Percentiles rank a stretch among this genome's conserved stretches.
Conservation (phyloP, 2,113 vertebrate species). For the Oostethus manadensis region DNA sequence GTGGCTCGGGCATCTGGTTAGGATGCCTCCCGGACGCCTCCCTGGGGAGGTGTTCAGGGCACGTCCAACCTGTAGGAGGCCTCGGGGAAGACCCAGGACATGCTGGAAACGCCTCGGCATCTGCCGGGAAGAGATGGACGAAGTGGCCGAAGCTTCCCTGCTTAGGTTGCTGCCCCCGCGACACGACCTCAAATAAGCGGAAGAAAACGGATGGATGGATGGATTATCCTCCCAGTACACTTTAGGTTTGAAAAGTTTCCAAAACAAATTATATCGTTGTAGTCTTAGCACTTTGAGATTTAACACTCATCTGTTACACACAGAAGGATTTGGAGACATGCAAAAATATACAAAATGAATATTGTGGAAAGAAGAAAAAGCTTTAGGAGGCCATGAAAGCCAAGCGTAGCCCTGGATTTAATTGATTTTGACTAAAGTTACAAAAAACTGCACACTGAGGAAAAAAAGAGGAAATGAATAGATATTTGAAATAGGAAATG, state of each 20-base stretch:
- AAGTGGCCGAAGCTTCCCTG: too few species aligned
- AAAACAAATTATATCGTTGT: slow-evolving; percentile 36
- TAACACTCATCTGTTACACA: slow-evolving; percentile 49
- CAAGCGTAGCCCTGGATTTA: slow-evolving; percentile 51
- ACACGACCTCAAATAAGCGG: too few species aligned
- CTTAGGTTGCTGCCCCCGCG: too few species aligned
- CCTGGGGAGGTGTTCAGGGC: too few species aligned
- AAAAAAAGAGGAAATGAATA: slow-evolving; percentile 25
- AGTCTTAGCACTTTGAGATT: slow-evolving; percentile 55
- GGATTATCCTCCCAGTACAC: slow-evolving; percentile 25
- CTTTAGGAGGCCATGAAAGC: slow-evolving; percentile 59
- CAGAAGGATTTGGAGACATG: slow-evolving; percentile 55
- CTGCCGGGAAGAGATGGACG: too few species aligned
- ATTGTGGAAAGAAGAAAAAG: slow-evolving; percentile 44
- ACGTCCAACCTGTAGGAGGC: too few species aligned
- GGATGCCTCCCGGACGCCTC: too few species aligned
- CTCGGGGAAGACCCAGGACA: too few species aligned
- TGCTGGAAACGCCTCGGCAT: too few species aligned
- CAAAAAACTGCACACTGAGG: slow-evolving; percentile 60
- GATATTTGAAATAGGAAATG: slow-evolving; percentile 49
- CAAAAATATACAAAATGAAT: slow-evolving; percentile 50
- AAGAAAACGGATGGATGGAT: too few species aligned
- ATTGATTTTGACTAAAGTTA: slow-evolving; percentile 60
- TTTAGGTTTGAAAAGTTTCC: slow-evolving; percentile 35
- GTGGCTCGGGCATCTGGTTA: too few species aligned